Conservation (phyloP, 2,113 vertebrate genomes). For the Hemiprocne comata region DNA sequence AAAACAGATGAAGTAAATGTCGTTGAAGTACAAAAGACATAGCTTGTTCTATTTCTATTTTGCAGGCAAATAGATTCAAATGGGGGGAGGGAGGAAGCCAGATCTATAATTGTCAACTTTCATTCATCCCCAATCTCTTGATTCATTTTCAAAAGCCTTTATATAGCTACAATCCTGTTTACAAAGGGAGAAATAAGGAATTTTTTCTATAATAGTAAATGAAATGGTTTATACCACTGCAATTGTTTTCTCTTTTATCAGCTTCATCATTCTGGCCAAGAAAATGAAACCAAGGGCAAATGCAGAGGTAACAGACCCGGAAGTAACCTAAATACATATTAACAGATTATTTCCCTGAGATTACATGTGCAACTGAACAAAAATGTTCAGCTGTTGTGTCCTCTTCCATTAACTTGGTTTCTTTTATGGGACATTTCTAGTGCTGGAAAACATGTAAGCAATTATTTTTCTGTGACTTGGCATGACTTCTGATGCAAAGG, state of each 20-base stretch:
- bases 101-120: neutral
- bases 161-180: conserved; percentile 8
- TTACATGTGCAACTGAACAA: neutral
- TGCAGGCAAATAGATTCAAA: neutral
- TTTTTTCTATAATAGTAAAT: neutral
- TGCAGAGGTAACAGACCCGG: neutral
- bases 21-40: neutral
- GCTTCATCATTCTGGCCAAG: neutral
- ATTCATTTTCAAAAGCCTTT: neutral
- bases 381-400: neutral
- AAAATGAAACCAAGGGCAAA: conserved; percentile 6
- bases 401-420: neutral
- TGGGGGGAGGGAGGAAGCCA: neutral
- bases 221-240: neutral
- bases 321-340: neutral
- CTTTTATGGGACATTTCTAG: neutral
- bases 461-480: neutral
- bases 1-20: neutral
- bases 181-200: neutral
- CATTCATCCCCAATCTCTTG: neutral
- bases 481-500: neutral
- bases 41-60: neutral
- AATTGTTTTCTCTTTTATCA: conserved; percentile 1
- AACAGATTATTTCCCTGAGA: neutral
- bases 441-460: neutral